Conservation (phyloP, 1,140 invertebrate genomes). For the Eumeta japonica region DNA sequence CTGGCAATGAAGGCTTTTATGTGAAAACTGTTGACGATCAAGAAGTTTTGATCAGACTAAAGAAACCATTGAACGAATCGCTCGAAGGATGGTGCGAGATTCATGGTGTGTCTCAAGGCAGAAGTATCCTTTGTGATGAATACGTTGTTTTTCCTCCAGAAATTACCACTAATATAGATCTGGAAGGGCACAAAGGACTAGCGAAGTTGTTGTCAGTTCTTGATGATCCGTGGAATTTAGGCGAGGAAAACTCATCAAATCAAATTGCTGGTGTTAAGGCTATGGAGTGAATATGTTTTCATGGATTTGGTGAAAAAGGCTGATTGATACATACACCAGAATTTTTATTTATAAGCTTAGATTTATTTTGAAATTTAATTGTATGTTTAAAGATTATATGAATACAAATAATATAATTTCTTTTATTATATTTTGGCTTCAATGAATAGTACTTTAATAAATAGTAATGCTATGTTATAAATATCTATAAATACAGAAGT, state of each 20-base stretch:
- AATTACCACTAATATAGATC: constrained; percentile 45
- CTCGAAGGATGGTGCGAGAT: constrained; percentile 53
- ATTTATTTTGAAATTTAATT: background rate
- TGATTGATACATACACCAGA: too few species aligned
- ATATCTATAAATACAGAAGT: too few species aligned
- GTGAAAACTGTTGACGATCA: constrained; percentile 49
- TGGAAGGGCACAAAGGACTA: constrained; percentile 44
- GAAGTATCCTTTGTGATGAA: constrained; percentile 47
- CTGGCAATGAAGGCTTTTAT: constrained; percentile 42
- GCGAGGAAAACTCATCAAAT: constrained; percentile 23
- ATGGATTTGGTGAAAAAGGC: too few species aligned
- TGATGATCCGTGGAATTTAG: constrained; percentile 53
- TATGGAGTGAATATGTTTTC: too few species aligned
- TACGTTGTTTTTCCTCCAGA: constrained; percentile 42
- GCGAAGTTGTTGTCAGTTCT: constrained; percentile 38
- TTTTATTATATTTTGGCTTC: too few species aligned
- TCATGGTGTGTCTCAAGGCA: constrained; percentile 44
- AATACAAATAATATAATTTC: too few species aligned
- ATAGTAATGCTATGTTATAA: constrained; percentile 6
- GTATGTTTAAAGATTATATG: too few species aligned
- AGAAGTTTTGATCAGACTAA: constrained; percentile 40
- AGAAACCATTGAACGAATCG: constrained; percentile 36
- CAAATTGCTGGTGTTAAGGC: constrained; percentile 29
- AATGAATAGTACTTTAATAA: constrained; percentile 6
- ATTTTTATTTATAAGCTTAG: background rate